These are phyloP conservation scores for Benthochromis sp. DNA, from an alignment of 2,113 vertebrate species.

Conservation along the genomic window DNA sequence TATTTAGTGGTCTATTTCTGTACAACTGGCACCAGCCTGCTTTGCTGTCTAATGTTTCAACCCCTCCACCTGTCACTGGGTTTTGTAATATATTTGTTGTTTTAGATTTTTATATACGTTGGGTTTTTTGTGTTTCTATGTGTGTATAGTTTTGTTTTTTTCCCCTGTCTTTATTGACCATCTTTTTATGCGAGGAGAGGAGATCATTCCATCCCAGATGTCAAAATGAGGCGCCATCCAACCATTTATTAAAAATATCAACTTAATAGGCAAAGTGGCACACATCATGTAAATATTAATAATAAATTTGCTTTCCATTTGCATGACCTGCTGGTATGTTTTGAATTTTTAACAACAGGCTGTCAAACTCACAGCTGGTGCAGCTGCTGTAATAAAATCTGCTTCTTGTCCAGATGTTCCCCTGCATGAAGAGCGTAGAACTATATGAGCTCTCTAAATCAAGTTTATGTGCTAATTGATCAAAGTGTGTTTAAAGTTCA, in stretches of 20 bases:
- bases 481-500: not conserved
- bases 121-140: not conserved
- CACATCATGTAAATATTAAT: not conserved
- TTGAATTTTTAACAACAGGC: not conserved
- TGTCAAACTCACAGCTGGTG: not conserved
- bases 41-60: not conserved
- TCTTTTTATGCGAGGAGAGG: accelerated
- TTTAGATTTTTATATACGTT: not conserved
- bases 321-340: not conserved
- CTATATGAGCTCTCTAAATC: not conserved
- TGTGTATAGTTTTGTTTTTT: not conserved
- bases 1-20: not conserved
- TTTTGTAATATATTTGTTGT: not conserved
- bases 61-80: not conserved
- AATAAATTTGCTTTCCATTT: not conserved
- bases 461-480: not conserved
- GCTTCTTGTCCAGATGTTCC: not conserved
- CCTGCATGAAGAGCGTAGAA: not conserved
- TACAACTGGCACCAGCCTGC: not conserved
- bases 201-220: not conserved
- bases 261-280: not conserved
- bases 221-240: not conserved
- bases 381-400: not conserved
- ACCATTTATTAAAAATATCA: not conserved
- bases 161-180: not conserved